Base-by-base conservation (phyloP, 2,888 invertebrate genomes). In the Iphiclides podalirius region DNA sequence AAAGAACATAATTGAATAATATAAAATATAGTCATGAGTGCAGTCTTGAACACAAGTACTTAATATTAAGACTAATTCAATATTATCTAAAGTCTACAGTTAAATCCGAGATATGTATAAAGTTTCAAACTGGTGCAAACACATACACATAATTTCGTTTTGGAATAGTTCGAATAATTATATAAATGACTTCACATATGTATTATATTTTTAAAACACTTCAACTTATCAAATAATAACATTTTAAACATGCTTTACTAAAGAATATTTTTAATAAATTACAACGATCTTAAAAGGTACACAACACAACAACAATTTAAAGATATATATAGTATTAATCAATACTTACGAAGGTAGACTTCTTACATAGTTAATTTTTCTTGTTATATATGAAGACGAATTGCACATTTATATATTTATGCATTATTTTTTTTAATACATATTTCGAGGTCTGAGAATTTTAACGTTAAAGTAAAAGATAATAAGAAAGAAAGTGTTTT, bases 41-140 rank as follows among this genome's bases (percentile, higher is more conserved):
- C 80, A 80, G 77, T 80, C 81, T 82, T 79, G 54, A 73, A 64
- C 72, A 70, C 14, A 40, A 44, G 12, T 13, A 15, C 26, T 26
- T 11, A 45, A 50, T 66, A 61, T 71, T 69, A 66, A 57, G 59
- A 63, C 36, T 50, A 31, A 41, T 40, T 20, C 28, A 45, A 40
- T 36, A 50, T 13, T 31, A 31, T 11, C 20, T 36, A 40, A 26
- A 17, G 12, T 38, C 50, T 70, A 70, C 66, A 75, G 79, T 78
- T 79, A 82, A 82, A 8, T 76, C 66, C 72, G 64, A 75, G 81
- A 84, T 85, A 84, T 85, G 84, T 85, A 72, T 64, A 59, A 43
- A 38, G n/a, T 49, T 63, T 61, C 43, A 52, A 41, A 53, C 46
- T 43, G 43, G 39, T 47, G 49, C 48, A 43, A 49, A 34, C 33